Conservation (phyloP, 1,140 invertebrate species). For the Ylistrum balloti region DNA sequence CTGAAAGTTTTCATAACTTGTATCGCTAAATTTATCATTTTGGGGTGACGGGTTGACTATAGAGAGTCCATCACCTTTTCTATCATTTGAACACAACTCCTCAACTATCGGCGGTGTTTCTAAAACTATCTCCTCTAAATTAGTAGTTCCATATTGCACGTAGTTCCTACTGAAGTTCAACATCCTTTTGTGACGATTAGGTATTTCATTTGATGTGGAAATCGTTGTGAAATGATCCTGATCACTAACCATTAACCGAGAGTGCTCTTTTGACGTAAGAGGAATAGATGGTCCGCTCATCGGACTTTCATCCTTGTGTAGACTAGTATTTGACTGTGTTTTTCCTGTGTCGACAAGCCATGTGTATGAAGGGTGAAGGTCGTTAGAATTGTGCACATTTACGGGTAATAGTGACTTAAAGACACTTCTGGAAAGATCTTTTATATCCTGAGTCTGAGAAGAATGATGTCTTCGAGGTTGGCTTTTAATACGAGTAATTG, state of each 20-base stretch:
- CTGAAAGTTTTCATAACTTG: background rate
- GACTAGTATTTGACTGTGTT: background rate
- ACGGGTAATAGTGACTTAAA: background rate
- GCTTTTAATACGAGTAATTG: background rate
- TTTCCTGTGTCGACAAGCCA: background rate
- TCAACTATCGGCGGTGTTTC: background rate
- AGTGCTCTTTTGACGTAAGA: background rate
- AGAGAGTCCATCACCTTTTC: background rate
- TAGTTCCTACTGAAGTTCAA: conserved; percentile 34
- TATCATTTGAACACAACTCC: background rate
- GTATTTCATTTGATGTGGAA: background rate
- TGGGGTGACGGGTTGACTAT: background rate
- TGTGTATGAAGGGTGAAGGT: background rate
- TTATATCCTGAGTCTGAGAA: background rate
- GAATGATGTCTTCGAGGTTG: background rate
- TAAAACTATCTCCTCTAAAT: background rate
- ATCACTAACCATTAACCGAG: background rate
- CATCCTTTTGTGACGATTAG: background rate
- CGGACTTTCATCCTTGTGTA: background rate
- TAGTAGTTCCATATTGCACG: background rate
- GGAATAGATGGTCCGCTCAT: background rate
- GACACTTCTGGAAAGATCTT: background rate
- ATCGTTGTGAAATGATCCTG: background rate
- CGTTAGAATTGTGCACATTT: background rate
- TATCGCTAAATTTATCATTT: background rate